phyloP scores from a whole-genome alignment of 2,797 vertebrate species.

The Lepilemur ruficaudatus region DNA sequence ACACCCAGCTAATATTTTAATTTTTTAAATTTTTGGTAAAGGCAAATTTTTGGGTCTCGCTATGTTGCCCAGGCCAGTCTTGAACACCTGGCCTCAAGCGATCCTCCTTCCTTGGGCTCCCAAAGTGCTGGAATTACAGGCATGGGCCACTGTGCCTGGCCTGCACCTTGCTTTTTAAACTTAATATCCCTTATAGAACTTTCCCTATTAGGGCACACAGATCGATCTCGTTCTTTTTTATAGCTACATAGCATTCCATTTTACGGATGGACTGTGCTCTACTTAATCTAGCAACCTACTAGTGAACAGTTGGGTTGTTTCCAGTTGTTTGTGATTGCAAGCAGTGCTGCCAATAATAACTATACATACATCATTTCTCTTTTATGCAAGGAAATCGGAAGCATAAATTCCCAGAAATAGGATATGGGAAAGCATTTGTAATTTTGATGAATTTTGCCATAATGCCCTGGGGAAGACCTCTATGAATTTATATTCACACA shows the following conservation, averaged over 20 bases:
- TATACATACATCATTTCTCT: not conserved
- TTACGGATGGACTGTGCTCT: not conserved
- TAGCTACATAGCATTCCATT: not conserved
- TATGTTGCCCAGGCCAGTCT: not conserved
- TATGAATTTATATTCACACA: not conserved
- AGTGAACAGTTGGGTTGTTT: not conserved
- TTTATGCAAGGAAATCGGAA: not conserved
- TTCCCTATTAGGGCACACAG: not conserved
- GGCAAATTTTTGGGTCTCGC: not conserved
- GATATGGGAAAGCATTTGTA: not conserved
- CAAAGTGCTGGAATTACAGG: not conserved
- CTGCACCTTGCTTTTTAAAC: not conserved
- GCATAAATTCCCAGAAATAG: not conserved
- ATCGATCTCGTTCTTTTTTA: not conserved
- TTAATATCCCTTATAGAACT: not conserved
- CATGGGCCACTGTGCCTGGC: not conserved
- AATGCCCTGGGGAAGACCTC: slow-evolving; percentile 8
- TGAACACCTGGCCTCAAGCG: not conserved
- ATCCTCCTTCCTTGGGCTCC: not conserved
- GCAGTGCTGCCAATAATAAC: not conserved
- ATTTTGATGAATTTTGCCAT: slow-evolving; percentile 37
- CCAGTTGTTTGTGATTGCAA: not conserved
- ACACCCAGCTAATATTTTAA: not conserved
- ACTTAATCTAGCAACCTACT: not conserved
- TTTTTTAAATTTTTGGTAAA: too few relatives aligned